Conservation (phyloP, 2,888 invertebrate species). For the Apamea crenata region DNA sequence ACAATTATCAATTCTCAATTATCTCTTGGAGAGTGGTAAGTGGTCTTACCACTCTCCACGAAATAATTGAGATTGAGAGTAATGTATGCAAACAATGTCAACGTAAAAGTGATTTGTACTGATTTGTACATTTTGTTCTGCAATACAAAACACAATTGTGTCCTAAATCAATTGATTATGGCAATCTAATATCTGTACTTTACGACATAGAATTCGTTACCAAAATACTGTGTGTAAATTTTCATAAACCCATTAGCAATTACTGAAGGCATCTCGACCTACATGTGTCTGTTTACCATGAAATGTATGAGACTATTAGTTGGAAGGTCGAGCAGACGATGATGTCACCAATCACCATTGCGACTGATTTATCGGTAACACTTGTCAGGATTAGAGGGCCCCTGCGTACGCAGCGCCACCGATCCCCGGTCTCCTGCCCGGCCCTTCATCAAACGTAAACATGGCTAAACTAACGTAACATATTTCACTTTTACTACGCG, state of each 20-base stretch:
- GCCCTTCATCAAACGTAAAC: constrained; percentile 68
- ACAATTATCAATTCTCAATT: no score
- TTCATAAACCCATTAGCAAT: constrained; percentile 79
- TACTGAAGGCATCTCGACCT: constrained; percentile 79
- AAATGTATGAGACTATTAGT: constrained; percentile 83
- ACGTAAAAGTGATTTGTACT: constrained; percentile 48
- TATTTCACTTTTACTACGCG: constrained; percentile 69
- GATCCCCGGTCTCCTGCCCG: constrained; percentile 10
- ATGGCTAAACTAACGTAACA: constrained; percentile 62
- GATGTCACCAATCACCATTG: constrained; percentile 86
- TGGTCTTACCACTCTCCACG: constrained; percentile 13
- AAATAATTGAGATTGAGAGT: constrained; percentile 33
- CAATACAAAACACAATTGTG: constrained; percentile 36
- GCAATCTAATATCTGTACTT: constrained; percentile 57
- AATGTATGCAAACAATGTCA: constrained; percentile 52
- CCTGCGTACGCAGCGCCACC: constrained; percentile 38
- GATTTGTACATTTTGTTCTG: constrained; percentile 26
- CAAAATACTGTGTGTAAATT: constrained; percentile 64
- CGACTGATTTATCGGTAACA: constrained; percentile 84
- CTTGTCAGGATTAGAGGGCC: constrained; percentile 82
- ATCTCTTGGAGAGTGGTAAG: no score
- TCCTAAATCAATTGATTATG: constrained; percentile 61
- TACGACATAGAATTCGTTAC: constrained; percentile 49
- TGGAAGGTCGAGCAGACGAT: constrained; percentile 84
- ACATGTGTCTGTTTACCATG: constrained; percentile 77